Evolutionary conservation across 2,113 vertebrate species (phyloP), one percentile per base, ranked within the genome.

Genomic region (Anolis carolinensis): DNA sequence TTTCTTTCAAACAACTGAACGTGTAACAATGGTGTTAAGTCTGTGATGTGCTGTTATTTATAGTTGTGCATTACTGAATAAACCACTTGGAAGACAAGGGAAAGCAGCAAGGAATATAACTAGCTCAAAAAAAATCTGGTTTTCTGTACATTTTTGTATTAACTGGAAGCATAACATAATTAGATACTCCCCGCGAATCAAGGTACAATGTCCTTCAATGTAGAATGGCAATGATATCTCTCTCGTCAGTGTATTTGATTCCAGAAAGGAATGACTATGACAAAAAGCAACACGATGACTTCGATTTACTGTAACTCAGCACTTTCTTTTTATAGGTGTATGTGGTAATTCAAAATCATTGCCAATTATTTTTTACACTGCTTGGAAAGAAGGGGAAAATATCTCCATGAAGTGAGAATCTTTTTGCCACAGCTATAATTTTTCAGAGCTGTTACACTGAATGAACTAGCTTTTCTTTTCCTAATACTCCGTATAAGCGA

Each of bases 251-350:
- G 88, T 83, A 32, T 86, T 88, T 68, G 67, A 83, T 92, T 92
- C 73, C 34, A 67, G 75, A 67, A 84, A 25, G 86, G 18, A 7
- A n/a, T 87, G 88, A 70, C 90, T 52, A 48, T 67, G 74, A 71
- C 23, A 55, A 81, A 75, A 82, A 21, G 82, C 78, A 88, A 5
- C 39, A 65, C 55, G 75, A 55, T 78, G 75, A 25, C 75, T 68
- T 81, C 79, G 80, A n/a, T 79, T 88, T 78, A 27, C n/a, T 63
- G 39, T 71, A 81, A 93, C 86, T 90, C 89, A 89, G 83, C 89
- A 82, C 20, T 92, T 80, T 86, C 83, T 34, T 67, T 75, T 52
- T 89, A 23, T 89, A 23, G 3, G 76, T 82, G 18, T 88, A 84
- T 44, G 48, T 90, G 80, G 81, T 84, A 85, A 44, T 85, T 82